Conservation (phyloP, 2,888 invertebrate genomes). For the Gari tellinella region DNA sequence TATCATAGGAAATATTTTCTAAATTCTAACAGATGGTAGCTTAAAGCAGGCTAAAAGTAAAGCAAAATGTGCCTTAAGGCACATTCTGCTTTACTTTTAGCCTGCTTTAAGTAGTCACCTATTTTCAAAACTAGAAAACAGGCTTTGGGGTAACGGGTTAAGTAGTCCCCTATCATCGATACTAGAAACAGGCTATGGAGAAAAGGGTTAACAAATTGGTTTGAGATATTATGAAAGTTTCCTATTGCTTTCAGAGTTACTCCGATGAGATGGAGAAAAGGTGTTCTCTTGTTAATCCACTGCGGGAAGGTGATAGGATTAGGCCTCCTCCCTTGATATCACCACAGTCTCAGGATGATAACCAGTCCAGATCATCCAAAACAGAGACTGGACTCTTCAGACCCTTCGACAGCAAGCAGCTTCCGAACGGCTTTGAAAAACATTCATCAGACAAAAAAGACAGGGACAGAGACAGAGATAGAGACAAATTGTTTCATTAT, state of each 20-base stretch:
- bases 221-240: too few relatives aligned
- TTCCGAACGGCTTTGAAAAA: constrained; percentile 60
- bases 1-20: too few relatives aligned
- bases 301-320: constrained; percentile 48
- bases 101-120: too few relatives aligned
- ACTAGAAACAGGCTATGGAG: too few relatives aligned
- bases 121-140: too few relatives aligned
- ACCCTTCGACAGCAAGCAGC: constrained; percentile 72
- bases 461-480: constrained; percentile 20
- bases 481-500: constrained; percentile 18
- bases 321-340: constrained; percentile 62
- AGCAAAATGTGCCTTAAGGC: too few relatives aligned
- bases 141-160: too few relatives aligned
- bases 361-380: constrained; percentile 43
- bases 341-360: constrained; percentile 45
- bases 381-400: constrained; percentile 67
- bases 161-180: too few relatives aligned
- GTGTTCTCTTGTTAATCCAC: constrained; percentile 48
- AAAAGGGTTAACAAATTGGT: too few relatives aligned
- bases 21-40: too few relatives aligned
- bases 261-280: constrained; percentile 52
- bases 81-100: too few relatives aligned
- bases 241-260: constrained; percentile 40
- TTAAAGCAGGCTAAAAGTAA: too few relatives aligned
- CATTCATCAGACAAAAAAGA: neutral